Conservation (phyloP, 2,888 invertebrate species). For the Trachelus stipa region DNA sequence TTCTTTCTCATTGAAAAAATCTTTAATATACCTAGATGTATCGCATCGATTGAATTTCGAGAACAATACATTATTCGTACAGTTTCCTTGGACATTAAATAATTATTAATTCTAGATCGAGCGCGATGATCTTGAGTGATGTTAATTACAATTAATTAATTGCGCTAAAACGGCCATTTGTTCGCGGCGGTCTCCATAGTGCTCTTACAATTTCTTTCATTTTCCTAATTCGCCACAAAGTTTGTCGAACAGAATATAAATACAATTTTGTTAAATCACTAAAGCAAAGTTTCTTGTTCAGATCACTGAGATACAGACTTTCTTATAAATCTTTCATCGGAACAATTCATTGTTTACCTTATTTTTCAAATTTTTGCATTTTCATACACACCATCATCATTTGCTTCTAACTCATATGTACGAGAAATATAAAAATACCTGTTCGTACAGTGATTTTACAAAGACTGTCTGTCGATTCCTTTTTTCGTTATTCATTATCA, state of each 20-base stretch:
- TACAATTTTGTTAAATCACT: too few relatives aligned
- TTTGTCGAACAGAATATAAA: too few relatives aligned
- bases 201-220: too few relatives aligned
- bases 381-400: background rate
- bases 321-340: background rate
- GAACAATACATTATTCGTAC: background rate
- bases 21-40: background rate
- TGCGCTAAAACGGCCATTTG: background rate
- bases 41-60: background rate
- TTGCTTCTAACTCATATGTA: background rate
- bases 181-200: background rate
- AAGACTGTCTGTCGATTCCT: background rate
- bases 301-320: background rate
- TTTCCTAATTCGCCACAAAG: too few relatives aligned
- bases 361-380: background rate
- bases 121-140: background rate
- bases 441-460: background rate
- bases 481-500: background rate
- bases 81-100: background rate
- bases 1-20: constrained; percentile 27
- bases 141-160: background rate
- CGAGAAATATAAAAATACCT: background rate
- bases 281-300: too few relatives aligned
- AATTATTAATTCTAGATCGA: background rate
- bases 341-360: background rate